These are phyloP conservation scores for Drosophila dunni DNA, from an alignment of 1,140 invertebrate species.

Conservation along the genomic window DNA sequence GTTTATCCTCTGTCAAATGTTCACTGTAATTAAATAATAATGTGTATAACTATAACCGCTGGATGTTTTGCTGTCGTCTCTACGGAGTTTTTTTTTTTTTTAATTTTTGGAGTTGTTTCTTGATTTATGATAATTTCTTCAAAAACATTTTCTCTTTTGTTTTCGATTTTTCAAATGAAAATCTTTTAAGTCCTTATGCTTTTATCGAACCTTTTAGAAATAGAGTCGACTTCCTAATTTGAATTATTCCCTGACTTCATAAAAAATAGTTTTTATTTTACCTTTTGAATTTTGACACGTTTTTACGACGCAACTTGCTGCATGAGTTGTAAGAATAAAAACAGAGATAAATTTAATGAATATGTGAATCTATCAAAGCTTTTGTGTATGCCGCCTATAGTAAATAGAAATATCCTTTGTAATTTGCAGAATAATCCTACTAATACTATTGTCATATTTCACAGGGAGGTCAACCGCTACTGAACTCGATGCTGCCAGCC, in stretches of 20 bases:
- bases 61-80: background rate
- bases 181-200: background rate
- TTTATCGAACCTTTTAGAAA: background rate
- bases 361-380: slow-evolving; percentile 31
- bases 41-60: slow-evolving; percentile 9
- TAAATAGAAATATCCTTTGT: background rate
- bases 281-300: slow-evolving; percentile 13
- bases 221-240: slow-evolving; percentile 1
- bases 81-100: background rate
- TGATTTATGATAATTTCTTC: background rate
- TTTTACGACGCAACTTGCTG: slow-evolving; percentile 45
- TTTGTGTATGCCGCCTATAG: slow-evolving; percentile 33
- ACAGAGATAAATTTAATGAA: slow-evolving; percentile 5
- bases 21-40: slow-evolving; percentile 11
- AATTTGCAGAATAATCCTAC: background rate
- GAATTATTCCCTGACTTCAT: background rate
- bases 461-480: slow-evolving; percentile 78
- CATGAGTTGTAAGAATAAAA: slow-evolving; percentile 57
- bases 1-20: slow-evolving; percentile 1
- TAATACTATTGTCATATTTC: slow-evolving; percentile 18
- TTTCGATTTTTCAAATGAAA: background rate
- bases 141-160: background rate
- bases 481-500: slow-evolving; percentile 87
- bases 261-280: slow-evolving; percentile 1
- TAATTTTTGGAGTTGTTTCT: background rate